A percentile compares a stretch with the other conserved stretches of the same genome.
These are phyloP conservation scores for Platypus cylindrus DNA, from an alignment of 2,888 invertebrate genomes.

Conservation along the genomic window DNA sequence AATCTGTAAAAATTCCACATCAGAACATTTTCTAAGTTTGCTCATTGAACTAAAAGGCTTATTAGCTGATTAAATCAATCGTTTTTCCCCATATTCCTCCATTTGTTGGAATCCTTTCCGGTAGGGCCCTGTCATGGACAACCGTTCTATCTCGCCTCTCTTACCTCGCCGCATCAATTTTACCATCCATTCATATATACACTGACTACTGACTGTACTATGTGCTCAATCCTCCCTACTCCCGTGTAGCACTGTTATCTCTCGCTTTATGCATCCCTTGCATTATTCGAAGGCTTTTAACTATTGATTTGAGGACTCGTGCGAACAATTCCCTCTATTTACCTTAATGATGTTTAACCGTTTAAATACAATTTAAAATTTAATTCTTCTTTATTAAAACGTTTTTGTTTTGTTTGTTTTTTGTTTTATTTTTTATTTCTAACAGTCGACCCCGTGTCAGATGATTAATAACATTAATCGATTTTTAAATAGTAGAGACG, in stretches of 20 bases:
- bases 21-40: too few species aligned
- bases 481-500: too few species aligned
- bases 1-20: too few species aligned
- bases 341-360: slow-evolving; percentile 10
- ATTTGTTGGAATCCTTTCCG: slow-evolving; percentile 1
- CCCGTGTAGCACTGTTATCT: slow-evolving; percentile 21
- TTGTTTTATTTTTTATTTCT: too few species aligned
- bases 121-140: slow-evolving; percentile 5
- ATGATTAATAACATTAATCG: too few species aligned
- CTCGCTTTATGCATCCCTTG: slow-evolving; percentile 25
- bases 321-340: slow-evolving; percentile 10
- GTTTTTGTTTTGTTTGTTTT: too few species aligned
- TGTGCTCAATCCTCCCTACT: too few species aligned
- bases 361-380: slow-evolving; percentile 2
- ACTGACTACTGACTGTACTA: too few species aligned
- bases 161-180: too few species aligned
- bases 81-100: slow-evolving; percentile 4
- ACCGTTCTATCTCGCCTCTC: slow-evolving; percentile 5
- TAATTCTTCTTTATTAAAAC: slow-evolving; percentile 3
- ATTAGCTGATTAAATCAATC: slow-evolving; percentile 1
- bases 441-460: too few species aligned
- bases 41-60: too few species aligned
- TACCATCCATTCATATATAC: too few species aligned
- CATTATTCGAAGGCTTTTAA: slow-evolving; percentile 24
- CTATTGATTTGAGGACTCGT: slow-evolving; percentile 23